phyloP scores from a whole-genome alignment of 2,888 invertebrate species.

The Caradrina clavipalpis region DNA sequence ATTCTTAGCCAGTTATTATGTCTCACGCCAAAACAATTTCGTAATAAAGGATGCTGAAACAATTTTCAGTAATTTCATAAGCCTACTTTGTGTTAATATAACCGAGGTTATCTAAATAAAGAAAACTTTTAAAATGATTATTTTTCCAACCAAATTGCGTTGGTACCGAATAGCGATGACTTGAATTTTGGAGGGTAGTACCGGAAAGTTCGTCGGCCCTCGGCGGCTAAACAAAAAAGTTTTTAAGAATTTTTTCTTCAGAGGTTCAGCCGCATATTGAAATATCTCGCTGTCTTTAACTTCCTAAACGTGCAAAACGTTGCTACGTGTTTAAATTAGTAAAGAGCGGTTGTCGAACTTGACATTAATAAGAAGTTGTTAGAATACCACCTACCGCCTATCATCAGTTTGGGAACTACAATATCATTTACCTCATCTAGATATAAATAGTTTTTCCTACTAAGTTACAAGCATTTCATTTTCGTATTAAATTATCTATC shows the following conservation, averaged over 20 bases:
- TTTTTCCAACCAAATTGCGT: constrained; percentile 75
- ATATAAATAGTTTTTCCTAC: neutral
- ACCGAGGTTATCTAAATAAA: constrained; percentile 61
- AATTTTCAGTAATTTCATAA: constrained; percentile 61
- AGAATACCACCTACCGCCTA: too few relatives aligned
- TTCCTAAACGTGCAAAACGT: constrained; percentile 55
- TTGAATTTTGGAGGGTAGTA: constrained; percentile 74
- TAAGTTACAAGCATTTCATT: too few relatives aligned
- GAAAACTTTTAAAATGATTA: constrained; percentile 74
- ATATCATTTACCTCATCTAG: neutral
- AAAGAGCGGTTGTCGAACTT: neutral
- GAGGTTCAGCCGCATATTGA: constrained; percentile 65
- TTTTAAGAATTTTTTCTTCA: constrained; percentile 66
- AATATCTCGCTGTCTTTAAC: constrained; percentile 65
- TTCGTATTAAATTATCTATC: constrained; percentile 8
- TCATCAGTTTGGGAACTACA: neutral
- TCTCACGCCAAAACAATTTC: constrained; percentile 52
- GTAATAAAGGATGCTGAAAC: constrained; percentile 57
- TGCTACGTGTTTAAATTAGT: constrained; percentile 22
- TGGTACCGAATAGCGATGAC: constrained; percentile 75
- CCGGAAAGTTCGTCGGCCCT: constrained; percentile 68
- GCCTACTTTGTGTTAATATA: constrained; percentile 60
- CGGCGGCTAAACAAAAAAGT: constrained; percentile 73
- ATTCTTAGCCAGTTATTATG: constrained; percentile 47
- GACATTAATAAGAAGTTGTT: neutral